These are phyloP conservation scores for Calvadosia cruxmelitensis DNA, from an alignment of 30 jellyfish, hydroid and myxozoan genomes.

Conservation along the genomic window DNA sequence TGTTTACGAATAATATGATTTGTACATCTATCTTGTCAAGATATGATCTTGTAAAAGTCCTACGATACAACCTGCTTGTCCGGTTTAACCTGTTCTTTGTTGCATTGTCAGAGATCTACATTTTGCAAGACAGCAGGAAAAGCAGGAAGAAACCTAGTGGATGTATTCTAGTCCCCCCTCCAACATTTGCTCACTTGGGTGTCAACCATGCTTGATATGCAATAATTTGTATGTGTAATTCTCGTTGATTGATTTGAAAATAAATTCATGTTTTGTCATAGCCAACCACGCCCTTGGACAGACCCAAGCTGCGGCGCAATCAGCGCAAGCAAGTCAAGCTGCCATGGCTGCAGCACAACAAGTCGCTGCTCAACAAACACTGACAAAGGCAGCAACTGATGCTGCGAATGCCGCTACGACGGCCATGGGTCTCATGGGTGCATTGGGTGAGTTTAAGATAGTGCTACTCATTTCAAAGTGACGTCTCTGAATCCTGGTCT, in stretches of 20 bases:
- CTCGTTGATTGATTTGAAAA: not conserved
- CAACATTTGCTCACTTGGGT: constrained; percentile 1
- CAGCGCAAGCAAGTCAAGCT: constrained; percentile 90
- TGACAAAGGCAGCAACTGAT: constrained; percentile 86
- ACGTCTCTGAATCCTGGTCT: too few relatives aligned
- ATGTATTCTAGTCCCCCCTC: not conserved
- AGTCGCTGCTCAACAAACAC: constrained; percentile 92
- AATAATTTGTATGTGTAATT: too few relatives aligned
- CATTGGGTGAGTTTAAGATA: constrained; percentile 19
- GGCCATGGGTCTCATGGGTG: constrained; percentile 92
- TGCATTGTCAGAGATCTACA: too few relatives aligned
- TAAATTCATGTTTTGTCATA: not conserved
- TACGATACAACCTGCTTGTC: too few relatives aligned
- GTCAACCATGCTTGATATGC: not conserved
- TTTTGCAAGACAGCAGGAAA: too few relatives aligned
- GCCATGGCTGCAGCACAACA: constrained; percentile 93
- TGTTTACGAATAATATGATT: too few relatives aligned
- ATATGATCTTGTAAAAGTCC: too few relatives aligned
- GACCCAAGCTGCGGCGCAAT: constrained; percentile 80
- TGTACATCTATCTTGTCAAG: too few relatives aligned
- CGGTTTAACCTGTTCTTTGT: too few relatives aligned
- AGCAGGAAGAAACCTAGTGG: too few relatives aligned
- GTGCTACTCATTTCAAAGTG: too few relatives aligned
- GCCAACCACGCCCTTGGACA: not conserved
- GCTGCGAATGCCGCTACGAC: constrained; percentile 96